Percentiles rank a stretch among this genome's conserved stretches.
These are phyloP conservation scores for Aphelinus certus DNA, from an alignment of 1,140 invertebrate species.

Conservation along the genomic window DNA sequence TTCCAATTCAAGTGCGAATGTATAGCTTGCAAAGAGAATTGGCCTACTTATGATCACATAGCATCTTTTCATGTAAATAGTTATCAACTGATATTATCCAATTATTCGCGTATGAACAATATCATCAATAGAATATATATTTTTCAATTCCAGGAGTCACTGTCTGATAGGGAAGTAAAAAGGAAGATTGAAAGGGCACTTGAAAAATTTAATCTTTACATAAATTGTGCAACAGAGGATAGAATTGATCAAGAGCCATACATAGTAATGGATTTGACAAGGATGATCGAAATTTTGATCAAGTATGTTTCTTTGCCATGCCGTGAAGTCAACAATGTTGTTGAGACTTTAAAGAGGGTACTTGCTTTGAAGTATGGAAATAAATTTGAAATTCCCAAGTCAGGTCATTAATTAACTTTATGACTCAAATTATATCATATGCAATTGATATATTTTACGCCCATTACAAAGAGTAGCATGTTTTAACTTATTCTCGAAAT, in stretches of 20 bases:
- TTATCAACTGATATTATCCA: background rate
- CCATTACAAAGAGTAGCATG: no score
- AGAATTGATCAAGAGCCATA: conserved; percentile 42
- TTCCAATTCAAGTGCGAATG: conserved; percentile 78
- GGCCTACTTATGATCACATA: conserved; percentile 69
- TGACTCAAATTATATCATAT: no score
- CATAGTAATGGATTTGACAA: conserved; percentile 48
- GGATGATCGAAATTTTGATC: conserved; percentile 50
- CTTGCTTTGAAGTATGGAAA: conserved; percentile 47
- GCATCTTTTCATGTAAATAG: conserved; percentile 38
- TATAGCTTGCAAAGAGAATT: conserved; percentile 76
- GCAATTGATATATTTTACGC: no score
- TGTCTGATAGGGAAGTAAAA: background rate
- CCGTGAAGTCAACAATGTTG: conserved; percentile 45
- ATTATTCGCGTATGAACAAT: conserved; percentile 3
- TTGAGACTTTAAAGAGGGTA: conserved; percentile 52
- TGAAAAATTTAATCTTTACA: conserved; percentile 41
- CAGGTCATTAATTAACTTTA: background rate
- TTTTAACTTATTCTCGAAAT: no score
- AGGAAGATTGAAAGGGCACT: conserved; percentile 35
- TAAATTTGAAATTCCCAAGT: conserved; percentile 43
- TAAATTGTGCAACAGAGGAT: conserved; percentile 37
- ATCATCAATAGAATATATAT: background rate
- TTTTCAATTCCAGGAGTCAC: conserved; percentile 28
- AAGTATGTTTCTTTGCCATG: conserved; percentile 47